Base-by-base conservation (phyloP, 2,113 vertebrate genomes). In the Bos indicus region DNA sequence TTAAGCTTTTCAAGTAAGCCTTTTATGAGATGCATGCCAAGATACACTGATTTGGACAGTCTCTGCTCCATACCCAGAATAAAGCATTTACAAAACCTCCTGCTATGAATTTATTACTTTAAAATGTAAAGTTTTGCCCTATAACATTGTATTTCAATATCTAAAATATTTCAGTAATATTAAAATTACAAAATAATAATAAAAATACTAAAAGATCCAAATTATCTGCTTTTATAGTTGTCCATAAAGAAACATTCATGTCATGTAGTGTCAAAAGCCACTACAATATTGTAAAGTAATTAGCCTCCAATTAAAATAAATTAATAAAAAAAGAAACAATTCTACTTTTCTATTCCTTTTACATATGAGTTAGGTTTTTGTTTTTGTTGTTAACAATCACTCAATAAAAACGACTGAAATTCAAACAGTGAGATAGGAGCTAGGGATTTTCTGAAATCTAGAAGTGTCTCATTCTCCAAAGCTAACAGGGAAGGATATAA, bases 21-120 rank as follows among this genome's bases (percentile, higher is more conserved):
- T 93, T 97, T 94, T 64, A 56, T 77, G 77, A 64, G 48, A 59
- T 80, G 92, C 92, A 96, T 97, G 1, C 3, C 91, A 88, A 96
- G 92, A 97, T 90, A 87, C 30, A 40, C 25, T 92, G 60, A 97
- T 17, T 36, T 88, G 48, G 23, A 30, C 40, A 67, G 36, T 64
- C 26, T 93, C 83, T 62, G 46, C 25, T 89, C 88, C 89, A 91
- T 82, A 93, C 17, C 43, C 94, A 89, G 25, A 56, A 59, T 56
- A 33, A 96, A 36, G 0, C 0, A 91, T n/a, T 62, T 84, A 80
- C 59, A 89, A 90, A 96, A 0, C 0, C 26, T 59, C 17, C 26
- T 83, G 43, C 51, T 15, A 88, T 83, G 33, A 52, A 74, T 94
- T 89, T 62, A 36, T 77, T 91, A 62, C 46, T 88, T 11, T 88